Evolutionary conservation across 92 coral and sea anemone genomes (phyloP).

Genomic region (Virgularia gustaviana): DNA sequence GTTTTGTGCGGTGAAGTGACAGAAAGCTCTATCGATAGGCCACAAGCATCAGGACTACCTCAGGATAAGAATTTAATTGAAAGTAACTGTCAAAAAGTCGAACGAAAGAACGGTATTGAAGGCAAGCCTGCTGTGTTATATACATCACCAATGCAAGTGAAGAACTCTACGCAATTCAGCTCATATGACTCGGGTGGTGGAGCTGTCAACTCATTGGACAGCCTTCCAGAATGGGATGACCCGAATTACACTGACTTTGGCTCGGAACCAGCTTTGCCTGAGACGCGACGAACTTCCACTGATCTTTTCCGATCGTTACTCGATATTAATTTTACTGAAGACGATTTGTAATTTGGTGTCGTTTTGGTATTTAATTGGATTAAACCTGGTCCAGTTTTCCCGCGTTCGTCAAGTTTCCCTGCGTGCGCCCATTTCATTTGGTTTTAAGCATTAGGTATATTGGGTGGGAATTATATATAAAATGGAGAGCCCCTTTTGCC

Average conservation of each 20-base stretch:
- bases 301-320: slow-evolving; percentile 15
- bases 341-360: neutral
- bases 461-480: no score
- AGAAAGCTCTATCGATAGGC: neutral
- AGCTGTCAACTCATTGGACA: slow-evolving; percentile 10
- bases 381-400: no score
- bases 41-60: no score
- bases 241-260: slow-evolving; percentile 11
- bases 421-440: no score
- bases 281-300: slow-evolving; percentile 7
- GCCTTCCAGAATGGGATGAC: slow-evolving; percentile 12
- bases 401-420: no score
- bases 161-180: neutral
- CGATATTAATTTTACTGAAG: neutral
- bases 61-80: neutral
- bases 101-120: neutral
- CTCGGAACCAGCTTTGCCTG: neutral
- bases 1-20: no score
- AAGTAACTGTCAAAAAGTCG: neutral
- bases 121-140: neutral
- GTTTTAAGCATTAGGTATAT: no score
- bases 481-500: no score
- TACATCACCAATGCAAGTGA: neutral
- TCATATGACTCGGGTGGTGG: slow-evolving; percentile 31
- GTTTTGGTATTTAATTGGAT: neutral